Evolutionary conservation across 2,113 vertebrate genomes (phyloP), one percentile per base, ranked within the genome.

Genomic region (Hipposideros armiger): DNA sequence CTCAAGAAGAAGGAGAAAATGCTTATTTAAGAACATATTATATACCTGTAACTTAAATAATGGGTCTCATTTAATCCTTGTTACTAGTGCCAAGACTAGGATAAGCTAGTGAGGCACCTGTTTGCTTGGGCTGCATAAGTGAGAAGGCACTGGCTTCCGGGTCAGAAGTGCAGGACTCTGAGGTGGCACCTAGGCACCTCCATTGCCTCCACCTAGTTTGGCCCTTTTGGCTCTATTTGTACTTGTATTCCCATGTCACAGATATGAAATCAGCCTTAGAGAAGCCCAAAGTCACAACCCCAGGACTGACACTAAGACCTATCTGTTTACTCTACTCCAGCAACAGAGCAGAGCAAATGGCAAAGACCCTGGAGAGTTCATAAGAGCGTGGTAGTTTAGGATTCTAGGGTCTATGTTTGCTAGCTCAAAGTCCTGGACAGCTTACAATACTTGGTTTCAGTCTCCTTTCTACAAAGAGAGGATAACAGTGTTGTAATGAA

Each of bases 1-100:
- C 16, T 91, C 60, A 78, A 84, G 28, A 87, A 70, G n/a, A 94
- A 58, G 45, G 88, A 96, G 20, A 13, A 60, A 45, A 78, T 47
- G 67, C 40, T 5, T 32, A 19, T 30, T 62, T 36, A 83, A 52
- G 45, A 78, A 30, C 11, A 5, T 26, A 36, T 22, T 54, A 4
- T n/a, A 36, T 22, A 4, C 5, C 20, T 82, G 19, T 3, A 7
- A 66, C 26, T 78, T 19, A 3, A 20, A 36, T 50, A 40, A 47
- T 54, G 11, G 17, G 30, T 62, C 47, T 82, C 11, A 22, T 66
- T n/a, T 77, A 74, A 14, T 10, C 47, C 90, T 82, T 45, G 14
- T 4, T 28, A 22, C 30, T 45, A 81, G n/a, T 19, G 19, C 9
- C 4, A 47, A 93, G 36, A 40, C 1, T 19, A 67, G 11, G 36